Conservation (phyloP, 2,113 vertebrate genomes). For the Platysteira castanea region DNA sequence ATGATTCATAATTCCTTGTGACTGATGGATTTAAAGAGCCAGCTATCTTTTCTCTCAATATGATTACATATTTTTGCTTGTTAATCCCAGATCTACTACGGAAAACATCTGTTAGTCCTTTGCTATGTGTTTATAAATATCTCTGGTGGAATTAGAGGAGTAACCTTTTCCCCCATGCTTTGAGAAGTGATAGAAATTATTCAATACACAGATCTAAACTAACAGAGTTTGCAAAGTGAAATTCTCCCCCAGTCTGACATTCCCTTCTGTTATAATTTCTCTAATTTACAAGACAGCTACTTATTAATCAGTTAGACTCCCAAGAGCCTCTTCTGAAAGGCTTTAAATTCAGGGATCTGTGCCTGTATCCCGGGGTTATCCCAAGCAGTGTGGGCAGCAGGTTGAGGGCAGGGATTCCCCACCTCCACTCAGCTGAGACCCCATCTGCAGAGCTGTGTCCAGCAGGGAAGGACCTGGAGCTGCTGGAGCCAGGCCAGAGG, state of each 20-base stretch:
- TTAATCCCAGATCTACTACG: not conserved
- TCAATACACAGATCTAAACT: not conserved
- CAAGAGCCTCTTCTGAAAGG: not conserved
- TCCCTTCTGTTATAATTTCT: not conserved
- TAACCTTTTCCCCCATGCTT: not conserved
- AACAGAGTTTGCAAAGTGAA: not conserved
- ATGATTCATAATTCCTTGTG: not conserved
- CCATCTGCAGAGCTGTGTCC: not conserved
- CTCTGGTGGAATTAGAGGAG: not conserved
- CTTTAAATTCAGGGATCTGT: not conserved
- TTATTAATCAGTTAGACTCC: not conserved
- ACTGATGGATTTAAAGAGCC: not conserved
- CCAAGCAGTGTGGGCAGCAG: not conserved
- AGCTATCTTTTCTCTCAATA: not conserved
- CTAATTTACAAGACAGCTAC: not conserved
- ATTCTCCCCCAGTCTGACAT: not conserved
- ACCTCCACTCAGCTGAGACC: not conserved
- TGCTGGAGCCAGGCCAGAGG: not conserved
- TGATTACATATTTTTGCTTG: not conserved
- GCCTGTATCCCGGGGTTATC: not conserved
- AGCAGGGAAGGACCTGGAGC: not conserved
- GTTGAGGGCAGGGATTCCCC: not conserved
- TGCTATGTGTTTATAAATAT: not conserved
- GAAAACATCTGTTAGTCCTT: not conserved
- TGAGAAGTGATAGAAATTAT: not conserved